Evolutionary conservation across 2,113 vertebrate genomes (phyloP), one percentile per base, ranked within the genome.

Genomic region (Chaenogobius annularis): DNA sequence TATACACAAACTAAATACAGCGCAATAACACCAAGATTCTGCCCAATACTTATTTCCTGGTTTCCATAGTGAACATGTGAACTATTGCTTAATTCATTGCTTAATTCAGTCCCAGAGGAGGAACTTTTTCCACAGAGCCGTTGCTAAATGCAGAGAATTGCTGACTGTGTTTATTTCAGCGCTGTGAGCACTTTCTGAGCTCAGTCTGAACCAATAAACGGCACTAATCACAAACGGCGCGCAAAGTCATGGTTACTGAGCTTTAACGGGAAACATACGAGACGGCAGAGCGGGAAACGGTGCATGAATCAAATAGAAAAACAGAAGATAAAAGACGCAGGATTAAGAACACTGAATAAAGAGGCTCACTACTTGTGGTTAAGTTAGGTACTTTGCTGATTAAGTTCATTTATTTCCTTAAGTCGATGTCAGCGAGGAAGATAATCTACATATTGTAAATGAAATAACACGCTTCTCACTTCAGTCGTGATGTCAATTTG

Each of bases 131-230:
- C 17, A 40, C 17, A 43, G 31, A 40, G 61, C 35, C 10, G 61
- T 43, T 63, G 37, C 61, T 63, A 62, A 62, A 62, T 7, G 59
- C 37, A 40, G 14, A 62, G 31, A 64, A 47, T 59, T 66, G 65
- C 44, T 52, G 31, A 68, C 22, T 59, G 52, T 19, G 20, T 43
- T 48, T 52, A 5, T 12, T 74, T 71, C 23, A 31, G 17, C 26
- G 9, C 62, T 23, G 44, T 19, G 47, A 17, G 2, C 66, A 31
- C 17, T 75, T 70, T 23, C 59, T 69, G 19, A 59, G 31, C 31
- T 72, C 5, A 6, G 37, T 17, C 12, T 56, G 19, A 43, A 66
- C 50, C 44, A 44, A 67, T 35, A 55, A 46, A 63, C 35, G 65
- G 15, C 50, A n/a, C 23, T 52, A 65, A 58, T 63, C 47, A 62